Percentiles rank a stretch among this genome's conserved stretches.
Conservation (phyloP, 2,113 vertebrate genomes). For the Xenopus tropicalis region UCB_Xtro_10.0 CM004449.2:85244501-85245000, state of each 20-base stretch:
- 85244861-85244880: slow-evolving; percentile 45
- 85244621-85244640: too few relatives aligned
- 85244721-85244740: background rate
- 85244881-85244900: background rate
- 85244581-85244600: too few relatives aligned
- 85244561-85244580: too few relatives aligned
- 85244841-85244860: slow-evolving; percentile 49
- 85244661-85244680: too few relatives aligned
- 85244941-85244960: slow-evolving; percentile 46
- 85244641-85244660: too few relatives aligned
- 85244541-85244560: too few relatives aligned
- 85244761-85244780: slow-evolving; percentile 37
- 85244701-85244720: too few relatives aligned
- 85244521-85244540: too few relatives aligned
- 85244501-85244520: too few relatives aligned
- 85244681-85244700: too few relatives aligned
- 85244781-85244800: slow-evolving; percentile 10
- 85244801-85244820: background rate
- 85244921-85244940: slow-evolving; percentile 53
- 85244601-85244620: too few relatives aligned
- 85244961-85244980: slow-evolving; percentile 59
- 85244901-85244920: slow-evolving; percentile 60
- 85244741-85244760: slow-evolving; percentile 8
- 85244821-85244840: slow-evolving; percentile 39
- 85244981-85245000: slow-evolving; percentile 55